Evolutionary conservation across 2,113 vertebrate species (phyloP).

Genomic region (Hyperoodon ampullatus): DNA sequence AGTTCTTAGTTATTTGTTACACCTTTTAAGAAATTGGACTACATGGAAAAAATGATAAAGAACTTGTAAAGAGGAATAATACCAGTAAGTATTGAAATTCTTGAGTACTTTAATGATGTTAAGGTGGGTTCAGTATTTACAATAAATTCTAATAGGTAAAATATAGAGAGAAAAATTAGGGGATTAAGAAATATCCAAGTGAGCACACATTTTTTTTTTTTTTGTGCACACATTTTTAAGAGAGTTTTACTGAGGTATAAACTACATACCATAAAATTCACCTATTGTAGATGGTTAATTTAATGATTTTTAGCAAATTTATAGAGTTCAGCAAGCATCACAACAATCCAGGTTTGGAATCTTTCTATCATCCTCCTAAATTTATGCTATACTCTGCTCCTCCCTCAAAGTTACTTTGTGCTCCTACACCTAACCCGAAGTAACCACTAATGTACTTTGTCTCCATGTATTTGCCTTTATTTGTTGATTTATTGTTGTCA

Average conservation of each 20-base stretch:
- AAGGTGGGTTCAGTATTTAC: not conserved
- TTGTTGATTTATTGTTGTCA: not conserved
- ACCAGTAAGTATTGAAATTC: not conserved
- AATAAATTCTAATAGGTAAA: not conserved
- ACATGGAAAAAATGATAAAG: not conserved
- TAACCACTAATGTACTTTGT: not conserved
- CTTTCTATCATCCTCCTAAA: not conserved
- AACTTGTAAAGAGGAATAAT: not conserved
- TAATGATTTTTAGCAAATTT: not conserved
- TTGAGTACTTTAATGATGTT: not conserved
- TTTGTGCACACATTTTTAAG: not conserved
- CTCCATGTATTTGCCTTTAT: not conserved
- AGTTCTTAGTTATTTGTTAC: not conserved
- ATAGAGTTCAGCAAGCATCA: not conserved
- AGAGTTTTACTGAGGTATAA: not conserved
- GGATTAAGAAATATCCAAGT: not conserved
- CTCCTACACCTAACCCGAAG: not conserved
- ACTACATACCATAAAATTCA: not conserved
- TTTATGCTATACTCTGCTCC: rapidly evolving
- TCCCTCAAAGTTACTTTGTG: not conserved
- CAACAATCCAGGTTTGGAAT: not conserved
- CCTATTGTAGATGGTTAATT: not conserved
- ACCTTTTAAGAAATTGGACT: not conserved
- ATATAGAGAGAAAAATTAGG: not conserved
- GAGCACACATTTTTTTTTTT: not conserved